These are phyloP conservation scores for Picus viridis DNA, from an alignment of 2,797 vertebrate genomes.

Conservation along the genomic window DNA sequence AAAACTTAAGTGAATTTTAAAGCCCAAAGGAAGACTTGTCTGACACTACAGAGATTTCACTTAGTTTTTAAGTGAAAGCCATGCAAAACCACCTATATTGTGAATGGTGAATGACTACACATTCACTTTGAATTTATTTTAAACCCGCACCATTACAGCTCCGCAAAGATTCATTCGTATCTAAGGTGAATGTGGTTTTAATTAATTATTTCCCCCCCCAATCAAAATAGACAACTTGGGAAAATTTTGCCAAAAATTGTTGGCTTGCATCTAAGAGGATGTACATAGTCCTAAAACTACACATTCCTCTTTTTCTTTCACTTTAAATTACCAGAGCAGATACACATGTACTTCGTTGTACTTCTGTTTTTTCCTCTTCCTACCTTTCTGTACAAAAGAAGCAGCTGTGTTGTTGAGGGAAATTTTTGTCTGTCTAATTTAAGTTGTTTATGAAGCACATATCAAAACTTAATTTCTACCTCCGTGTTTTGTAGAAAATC, in stretches of 20 bases:
- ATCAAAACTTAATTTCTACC: neutral
- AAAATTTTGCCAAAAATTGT: neutral
- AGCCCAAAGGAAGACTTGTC: neutral
- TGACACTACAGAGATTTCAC: neutral
- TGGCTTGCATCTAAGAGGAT: neutral
- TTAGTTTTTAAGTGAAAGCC: neutral
- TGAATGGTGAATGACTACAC: neutral
- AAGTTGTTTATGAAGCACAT: neutral
- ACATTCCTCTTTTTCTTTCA: neutral
- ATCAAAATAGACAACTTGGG: neutral
- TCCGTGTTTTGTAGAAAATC: neutral
- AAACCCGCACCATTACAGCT: neutral
- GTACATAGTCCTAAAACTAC: neutral
- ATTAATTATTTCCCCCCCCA: neutral
- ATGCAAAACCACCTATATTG: neutral
- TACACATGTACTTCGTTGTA: neutral
- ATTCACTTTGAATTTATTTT: neutral
- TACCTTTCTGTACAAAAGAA: neutral
- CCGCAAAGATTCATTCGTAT: neutral
- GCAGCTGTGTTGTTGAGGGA: neutral
- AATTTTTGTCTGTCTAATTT: neutral
- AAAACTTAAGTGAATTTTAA: neutral
- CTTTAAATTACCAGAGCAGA: neutral
- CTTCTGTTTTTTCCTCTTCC: neutral
- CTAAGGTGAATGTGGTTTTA: neutral